Percentiles rank a stretch among this genome's conserved stretches.
Evolutionary conservation across 2,888 invertebrate genomes (phyloP).

Genomic region (Macrosiphum euphorbiae): DNA sequence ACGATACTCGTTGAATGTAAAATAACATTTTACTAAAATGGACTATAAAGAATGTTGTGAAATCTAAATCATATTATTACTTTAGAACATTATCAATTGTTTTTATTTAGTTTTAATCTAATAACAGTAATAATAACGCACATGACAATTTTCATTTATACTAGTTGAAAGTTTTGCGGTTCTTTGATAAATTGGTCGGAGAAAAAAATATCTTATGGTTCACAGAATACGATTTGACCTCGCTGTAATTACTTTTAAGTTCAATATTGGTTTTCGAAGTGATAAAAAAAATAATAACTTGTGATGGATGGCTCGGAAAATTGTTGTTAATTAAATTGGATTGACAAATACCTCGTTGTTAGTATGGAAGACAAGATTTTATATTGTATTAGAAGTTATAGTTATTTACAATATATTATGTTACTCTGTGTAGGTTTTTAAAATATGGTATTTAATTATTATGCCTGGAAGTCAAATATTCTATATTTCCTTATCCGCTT

Average conservation of each 20-base stretch:
- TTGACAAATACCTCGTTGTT: neutral
- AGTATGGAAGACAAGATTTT: neutral
- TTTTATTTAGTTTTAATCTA: neutral
- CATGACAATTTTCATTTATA: neutral
- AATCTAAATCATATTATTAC: neutral
- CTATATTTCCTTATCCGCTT: neutral
- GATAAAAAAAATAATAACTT: neutral
- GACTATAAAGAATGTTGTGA: neutral
- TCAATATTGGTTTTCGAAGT: conserved; percentile 21
- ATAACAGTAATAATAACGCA: neutral
- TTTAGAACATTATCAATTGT: neutral
- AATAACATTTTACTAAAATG: neutral
- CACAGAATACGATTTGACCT: neutral
- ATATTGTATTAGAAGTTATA: neutral
- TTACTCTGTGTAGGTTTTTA: neutral
- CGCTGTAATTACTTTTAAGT: neutral
- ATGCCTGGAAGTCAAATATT: neutral
- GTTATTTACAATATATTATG: neutral
- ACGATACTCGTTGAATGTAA: neutral
- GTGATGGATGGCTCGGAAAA: neutral
- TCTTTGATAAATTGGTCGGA: neutral
- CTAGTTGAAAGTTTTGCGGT: neutral
- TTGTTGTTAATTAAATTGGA: neutral
- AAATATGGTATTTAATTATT: neutral
- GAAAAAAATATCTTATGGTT: neutral